A percentile compares a stretch with the other conserved stretches of the same genome.
Conservation (phyloP, 2,113 vertebrate genomes). For the Gadus macrocephalus region DNA sequence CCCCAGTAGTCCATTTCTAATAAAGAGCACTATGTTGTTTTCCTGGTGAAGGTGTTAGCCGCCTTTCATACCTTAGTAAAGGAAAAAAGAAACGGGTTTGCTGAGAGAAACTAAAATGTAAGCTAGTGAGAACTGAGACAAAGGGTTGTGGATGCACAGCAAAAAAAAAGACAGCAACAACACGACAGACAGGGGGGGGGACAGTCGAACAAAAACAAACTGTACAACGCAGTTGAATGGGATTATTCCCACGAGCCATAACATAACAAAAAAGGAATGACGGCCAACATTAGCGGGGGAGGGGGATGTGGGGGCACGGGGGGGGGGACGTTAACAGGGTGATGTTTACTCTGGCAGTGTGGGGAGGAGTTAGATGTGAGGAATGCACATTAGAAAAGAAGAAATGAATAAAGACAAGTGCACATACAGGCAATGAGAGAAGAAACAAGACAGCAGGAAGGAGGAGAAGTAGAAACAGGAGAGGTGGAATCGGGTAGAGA, state of each 20-base stretch:
- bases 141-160: not conserved
- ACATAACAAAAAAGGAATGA: not conserved
- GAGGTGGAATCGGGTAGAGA: constrained; percentile 17
- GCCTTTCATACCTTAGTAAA: not conserved
- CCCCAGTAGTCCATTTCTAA: constrained; percentile 14
- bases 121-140: not conserved
- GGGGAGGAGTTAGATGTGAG: not conserved
- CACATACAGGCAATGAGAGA: constrained; percentile 5
- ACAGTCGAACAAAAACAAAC: not conserved
- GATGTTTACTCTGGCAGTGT: not conserved
- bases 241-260: too few relatives aligned
- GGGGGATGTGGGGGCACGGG: too few relatives aligned
- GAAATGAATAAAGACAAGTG: too few relatives aligned
- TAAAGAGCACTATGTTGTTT: not conserved
- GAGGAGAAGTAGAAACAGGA: constrained; percentile 1
- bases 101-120: too few relatives aligned
- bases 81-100: constrained; percentile 14
- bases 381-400: too few relatives aligned
- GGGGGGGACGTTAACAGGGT: too few relatives aligned
- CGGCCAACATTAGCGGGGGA: not conserved
- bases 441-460: constrained; percentile 12
- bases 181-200: not conserved
- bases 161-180: not conserved
- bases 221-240: not conserved
- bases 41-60: constrained; percentile 15